Base-by-base conservation (phyloP, 2,113 vertebrate genomes). In the Percina caprodes region DNA sequence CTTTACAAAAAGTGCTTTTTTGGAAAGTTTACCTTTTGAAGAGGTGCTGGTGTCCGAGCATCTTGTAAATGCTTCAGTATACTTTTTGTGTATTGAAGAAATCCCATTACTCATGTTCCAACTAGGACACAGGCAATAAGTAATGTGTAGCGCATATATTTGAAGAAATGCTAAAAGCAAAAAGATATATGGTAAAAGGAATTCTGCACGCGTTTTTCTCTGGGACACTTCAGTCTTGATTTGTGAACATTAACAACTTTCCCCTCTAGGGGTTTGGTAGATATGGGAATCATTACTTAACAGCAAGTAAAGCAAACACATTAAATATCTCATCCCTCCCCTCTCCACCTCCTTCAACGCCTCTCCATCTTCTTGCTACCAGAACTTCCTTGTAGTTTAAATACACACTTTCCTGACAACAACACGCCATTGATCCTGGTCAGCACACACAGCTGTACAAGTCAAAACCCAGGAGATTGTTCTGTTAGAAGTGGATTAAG, bases 401-500 rank as follows among this genome's bases (percentile, higher is more conserved):
- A 94, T 92, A 88, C 90, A 92, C 74, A 75, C 86, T 88, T 88
- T 81, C 78, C 83, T 93, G 94, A 91, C 87, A 89, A 83, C 76
- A 87, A 82, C 84, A 79, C 26, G 5, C 46, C 91, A 94, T 93
- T 91, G 93, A 94, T 94, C 89, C 91, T 67, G 56, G 68, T 45
- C 65, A 39, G 4, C 42, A 3, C 18, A 49, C 51, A 48, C 52
- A 48, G 67, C n/a, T 67, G 54, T 69, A 63, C 42, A 87, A 82
- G 74, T 78, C 79, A 73, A 88, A 92, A 84, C 92, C 93, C 91
- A 84, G 78, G 92, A 93, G 93, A 90, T 89, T 80, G 80, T 89
- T 92, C 84, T 87, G 85, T 92, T 91, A 92, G 90, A 85, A 90
- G 88, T 90, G 91, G 91, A 94, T 93, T 93, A 93, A 86, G 87